Evolutionary conservation across 2,113 vertebrate species (phyloP).

Genomic region (Corynorhinus townsendii): DNA sequence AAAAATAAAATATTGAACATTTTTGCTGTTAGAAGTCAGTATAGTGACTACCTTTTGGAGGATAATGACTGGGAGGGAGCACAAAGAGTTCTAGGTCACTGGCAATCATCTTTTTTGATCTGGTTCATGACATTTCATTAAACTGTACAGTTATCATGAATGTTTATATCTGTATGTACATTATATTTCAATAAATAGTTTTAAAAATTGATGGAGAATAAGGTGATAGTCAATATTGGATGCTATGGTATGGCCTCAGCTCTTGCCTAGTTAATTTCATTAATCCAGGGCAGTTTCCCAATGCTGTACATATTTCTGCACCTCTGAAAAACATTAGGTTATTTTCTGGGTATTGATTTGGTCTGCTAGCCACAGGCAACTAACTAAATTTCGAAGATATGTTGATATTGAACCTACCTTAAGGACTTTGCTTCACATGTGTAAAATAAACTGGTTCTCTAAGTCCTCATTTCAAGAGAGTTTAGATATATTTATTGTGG

Average conservation of each 20-base stretch:
- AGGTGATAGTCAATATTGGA: neutral
- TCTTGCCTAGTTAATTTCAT: neutral
- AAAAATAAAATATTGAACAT: neutral
- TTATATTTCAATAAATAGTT: neutral
- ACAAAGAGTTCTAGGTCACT: neutral
- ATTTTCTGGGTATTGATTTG: neutral
- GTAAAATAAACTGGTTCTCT: neutral
- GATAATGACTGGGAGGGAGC: neutral
- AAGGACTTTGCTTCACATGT: neutral
- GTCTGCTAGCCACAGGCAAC: neutral
- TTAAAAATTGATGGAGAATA: neutral
- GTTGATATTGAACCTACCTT: neutral
- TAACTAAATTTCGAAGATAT: neutral
- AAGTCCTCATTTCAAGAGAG: neutral
- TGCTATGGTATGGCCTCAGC: neutral
- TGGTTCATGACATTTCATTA: neutral
- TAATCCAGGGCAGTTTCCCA: neutral
- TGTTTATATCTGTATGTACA: neutral
- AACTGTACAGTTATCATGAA: neutral
- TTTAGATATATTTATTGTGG: neutral
- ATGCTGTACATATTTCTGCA: neutral
- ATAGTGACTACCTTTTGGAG: neutral
- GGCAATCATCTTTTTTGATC: neutral
- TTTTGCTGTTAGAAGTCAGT: neutral
- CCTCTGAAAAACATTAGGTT: neutral